phyloP scores from a whole-genome alignment of 2,888 invertebrate species.

The Chalcosyrphus nemorum region DNA sequence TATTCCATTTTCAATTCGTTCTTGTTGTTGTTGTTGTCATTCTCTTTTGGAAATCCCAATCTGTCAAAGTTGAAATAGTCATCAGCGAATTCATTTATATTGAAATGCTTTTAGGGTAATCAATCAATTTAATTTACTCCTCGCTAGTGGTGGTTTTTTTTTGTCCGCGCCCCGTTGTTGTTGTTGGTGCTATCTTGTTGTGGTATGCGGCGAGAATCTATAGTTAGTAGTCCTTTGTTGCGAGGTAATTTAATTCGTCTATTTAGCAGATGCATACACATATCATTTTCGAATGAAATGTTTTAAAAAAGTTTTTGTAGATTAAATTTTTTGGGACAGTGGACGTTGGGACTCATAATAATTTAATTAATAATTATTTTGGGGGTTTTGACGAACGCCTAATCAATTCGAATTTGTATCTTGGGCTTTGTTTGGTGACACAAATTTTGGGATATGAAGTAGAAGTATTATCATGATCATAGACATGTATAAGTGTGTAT shows the following conservation, averaged over 20 bases:
- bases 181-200: not conserved
- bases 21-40: slow-evolving; percentile 26
- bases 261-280: not conserved
- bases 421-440: too few relatives aligned
- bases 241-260: not conserved
- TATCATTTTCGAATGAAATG: not conserved
- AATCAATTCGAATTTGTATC: too few relatives aligned
- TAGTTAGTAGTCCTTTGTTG: slow-evolving; percentile 1
- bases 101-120: slow-evolving; percentile 75
- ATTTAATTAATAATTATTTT: slow-evolving; percentile 1
- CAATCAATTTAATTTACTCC: slow-evolving; percentile 77
- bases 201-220: slow-evolving; percentile 6
- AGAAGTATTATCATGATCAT: too few relatives aligned
- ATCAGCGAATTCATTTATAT: slow-evolving; percentile 58
- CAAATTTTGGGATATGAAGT: too few relatives aligned
- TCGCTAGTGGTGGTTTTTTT: not conserved
- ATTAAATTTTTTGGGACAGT: too few relatives aligned
- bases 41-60: slow-evolving; percentile 73
- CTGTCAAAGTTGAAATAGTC: slow-evolving; percentile 77
- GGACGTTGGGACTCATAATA: not conserved
- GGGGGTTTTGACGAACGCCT: too few relatives aligned
- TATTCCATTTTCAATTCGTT: slow-evolving; percentile 3
- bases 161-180: too few relatives aligned
- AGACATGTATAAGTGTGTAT: too few relatives aligned
- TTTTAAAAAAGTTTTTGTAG: too few relatives aligned